Evolutionary conservation across 1,140 invertebrate genomes (phyloP).

Genomic region (Danaus plexippus): DNA sequence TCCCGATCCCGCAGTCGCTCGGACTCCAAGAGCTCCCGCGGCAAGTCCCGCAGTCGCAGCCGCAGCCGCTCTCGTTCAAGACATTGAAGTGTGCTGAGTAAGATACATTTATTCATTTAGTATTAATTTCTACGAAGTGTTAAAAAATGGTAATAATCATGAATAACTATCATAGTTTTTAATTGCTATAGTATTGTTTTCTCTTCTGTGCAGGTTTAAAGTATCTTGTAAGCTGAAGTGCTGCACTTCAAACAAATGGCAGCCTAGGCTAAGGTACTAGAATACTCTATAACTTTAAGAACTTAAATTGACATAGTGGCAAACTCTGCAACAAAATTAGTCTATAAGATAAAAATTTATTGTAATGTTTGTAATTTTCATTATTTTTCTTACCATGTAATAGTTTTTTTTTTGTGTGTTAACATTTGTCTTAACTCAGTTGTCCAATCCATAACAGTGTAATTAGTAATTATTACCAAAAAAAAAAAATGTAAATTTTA

Average conservation of each 20-base stretch:
- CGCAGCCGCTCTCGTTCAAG: conserved; percentile 62
- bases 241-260: conserved; percentile 35
- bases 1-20: conserved; percentile 42
- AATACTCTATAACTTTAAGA: conserved; percentile 42
- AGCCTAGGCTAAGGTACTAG: conserved; percentile 62
- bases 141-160: no score
- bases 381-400: conserved; percentile 28
- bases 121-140: background rate
- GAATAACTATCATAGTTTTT: background rate
- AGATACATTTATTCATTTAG: conserved; percentile 20
- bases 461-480: no score
- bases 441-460: no score
- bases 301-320: conserved; percentile 55
- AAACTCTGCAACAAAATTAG: conserved; percentile 57
- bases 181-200: conserved; percentile 10
- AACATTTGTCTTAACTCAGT: no score
- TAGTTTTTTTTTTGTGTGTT: conserved; percentile 4
- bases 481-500: no score
- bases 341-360: conserved; percentile 40
- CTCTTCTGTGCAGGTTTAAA: conserved; percentile 40
- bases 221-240: conserved; percentile 52
- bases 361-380: conserved; percentile 36
- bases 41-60: conserved; percentile 56
- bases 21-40: conserved; percentile 67
- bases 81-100: conserved; percentile 50